phyloP scores from a whole-genome alignment of 1,140 invertebrate species.

The Caenorhabditis tropicalis region DNA sequence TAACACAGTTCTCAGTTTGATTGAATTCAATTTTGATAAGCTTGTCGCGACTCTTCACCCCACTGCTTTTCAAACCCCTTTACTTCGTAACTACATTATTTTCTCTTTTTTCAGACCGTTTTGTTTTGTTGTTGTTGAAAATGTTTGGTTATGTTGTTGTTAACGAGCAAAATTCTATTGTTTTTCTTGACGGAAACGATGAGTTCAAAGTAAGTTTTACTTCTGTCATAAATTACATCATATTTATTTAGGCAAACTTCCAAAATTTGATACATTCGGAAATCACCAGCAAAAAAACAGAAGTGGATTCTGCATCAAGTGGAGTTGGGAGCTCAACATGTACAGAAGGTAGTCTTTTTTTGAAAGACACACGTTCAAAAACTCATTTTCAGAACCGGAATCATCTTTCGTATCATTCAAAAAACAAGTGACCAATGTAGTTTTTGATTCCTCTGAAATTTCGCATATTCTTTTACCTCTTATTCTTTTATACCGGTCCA shows the following conservation, averaged over 20 bases:
- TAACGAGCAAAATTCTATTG: constrained; percentile 19
- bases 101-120: not conserved
- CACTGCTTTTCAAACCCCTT: not conserved
- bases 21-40: constrained; percentile 25
- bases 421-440: not conserved
- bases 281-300: not conserved
- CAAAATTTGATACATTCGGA: not conserved
- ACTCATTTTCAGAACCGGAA: not conserved
- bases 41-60: constrained; percentile 26
- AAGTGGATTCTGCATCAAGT: not conserved
- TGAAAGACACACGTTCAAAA: not conserved
- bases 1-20: constrained; percentile 10
- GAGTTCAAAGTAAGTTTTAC: not conserved
- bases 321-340: constrained; percentile 8
- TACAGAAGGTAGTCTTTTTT: not conserved
- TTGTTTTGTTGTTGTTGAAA: not conserved
- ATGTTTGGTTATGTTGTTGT: constrained; percentile 35
- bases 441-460: constrained; percentile 18
- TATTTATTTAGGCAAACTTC: not conserved
- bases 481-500: not conserved
- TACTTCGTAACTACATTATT: not conserved
- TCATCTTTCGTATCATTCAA: not conserved
- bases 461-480: not conserved
- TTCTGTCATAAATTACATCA: not conserved
- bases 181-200: constrained; percentile 25